Conservation (phyloP, 64 coral and sea anemone genomes). For the Porites australiensis region DNA sequence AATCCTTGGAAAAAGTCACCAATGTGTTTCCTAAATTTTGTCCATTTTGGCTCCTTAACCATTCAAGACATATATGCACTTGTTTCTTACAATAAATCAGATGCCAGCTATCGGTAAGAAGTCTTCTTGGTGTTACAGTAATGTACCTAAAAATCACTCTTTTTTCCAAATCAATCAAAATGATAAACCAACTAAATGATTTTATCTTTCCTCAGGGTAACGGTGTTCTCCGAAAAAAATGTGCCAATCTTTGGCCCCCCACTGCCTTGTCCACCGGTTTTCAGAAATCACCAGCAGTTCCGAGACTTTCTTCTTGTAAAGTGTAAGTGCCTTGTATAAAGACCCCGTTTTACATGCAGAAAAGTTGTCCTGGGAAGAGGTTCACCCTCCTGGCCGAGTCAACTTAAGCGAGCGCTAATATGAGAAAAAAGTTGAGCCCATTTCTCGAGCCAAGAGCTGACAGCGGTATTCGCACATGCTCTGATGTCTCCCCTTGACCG, state of each 20-base stretch:
- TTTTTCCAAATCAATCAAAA: too few relatives aligned
- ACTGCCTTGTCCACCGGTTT: conserved; percentile 89
- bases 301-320: conserved; percentile 97
- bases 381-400: too few relatives aligned
- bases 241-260: conserved; percentile 98
- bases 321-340: conserved; percentile 59
- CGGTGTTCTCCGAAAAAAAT: conserved; percentile 93
- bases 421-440: too few relatives aligned
- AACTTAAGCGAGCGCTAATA: too few relatives aligned
- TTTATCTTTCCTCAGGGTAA: conserved; percentile 64
- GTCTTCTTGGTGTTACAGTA: not conserved
- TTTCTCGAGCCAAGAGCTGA: too few relatives aligned
- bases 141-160: not conserved
- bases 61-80: conserved; percentile 90
- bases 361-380: too few relatives aligned
- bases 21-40: not conserved
- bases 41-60: conserved; percentile 54
- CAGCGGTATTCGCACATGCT: too few relatives aligned
- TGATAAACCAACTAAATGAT: conserved; percentile 4
- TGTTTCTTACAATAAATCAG: conserved; percentile 89
- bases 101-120: conserved; percentile 89
- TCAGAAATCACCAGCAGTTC: conserved; percentile 90
- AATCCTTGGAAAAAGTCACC: too few relatives aligned
- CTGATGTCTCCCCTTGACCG: too few relatives aligned
- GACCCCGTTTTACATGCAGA: too few relatives aligned